A percentile compares a stretch with the other conserved stretches of the same genome.
phyloP scores from a whole-genome alignment of 92 coral and sea anemone genomes.

The Plumapathes pennacea region DNA sequence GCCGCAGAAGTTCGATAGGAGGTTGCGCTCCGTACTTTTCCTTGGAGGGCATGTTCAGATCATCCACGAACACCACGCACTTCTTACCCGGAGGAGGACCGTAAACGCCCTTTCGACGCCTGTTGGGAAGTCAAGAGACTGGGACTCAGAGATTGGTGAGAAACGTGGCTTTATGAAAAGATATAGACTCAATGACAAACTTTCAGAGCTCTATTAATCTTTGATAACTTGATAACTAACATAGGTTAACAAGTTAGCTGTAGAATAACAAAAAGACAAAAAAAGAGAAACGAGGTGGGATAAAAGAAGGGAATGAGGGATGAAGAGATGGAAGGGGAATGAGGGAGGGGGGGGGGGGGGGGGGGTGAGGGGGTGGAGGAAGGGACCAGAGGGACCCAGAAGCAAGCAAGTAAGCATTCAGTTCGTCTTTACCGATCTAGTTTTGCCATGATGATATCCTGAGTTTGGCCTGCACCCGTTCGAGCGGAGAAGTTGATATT shows the following conservation, averaged over 20 bases:
- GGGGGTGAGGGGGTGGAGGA: too few relatives aligned
- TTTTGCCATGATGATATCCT: constrained; percentile 97
- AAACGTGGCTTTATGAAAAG: too few relatives aligned
- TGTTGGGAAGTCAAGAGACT: neutral
- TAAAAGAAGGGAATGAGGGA: too few relatives aligned
- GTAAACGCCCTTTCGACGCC: constrained; percentile 98
- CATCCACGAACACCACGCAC: constrained; percentile 97
- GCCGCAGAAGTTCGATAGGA: constrained; percentile 90
- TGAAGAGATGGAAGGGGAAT: too few relatives aligned
- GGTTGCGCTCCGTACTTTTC: constrained; percentile 99
- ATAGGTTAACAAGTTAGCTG: too few relatives aligned
- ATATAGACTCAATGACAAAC: neutral
- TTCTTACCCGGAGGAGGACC: constrained; percentile 99
- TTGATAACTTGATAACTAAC: too few relatives aligned
- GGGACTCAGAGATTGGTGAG: neutral
- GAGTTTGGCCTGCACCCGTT: constrained; percentile 93
- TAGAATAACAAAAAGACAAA: too few relatives aligned
- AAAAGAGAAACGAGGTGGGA: too few relatives aligned
- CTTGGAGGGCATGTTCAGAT: constrained; percentile 97
- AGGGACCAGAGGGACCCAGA: too few relatives aligned
- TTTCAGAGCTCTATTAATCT: too few relatives aligned
- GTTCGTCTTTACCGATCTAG: constrained; percentile 89
- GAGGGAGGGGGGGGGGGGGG: too few relatives aligned
- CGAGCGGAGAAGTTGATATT: constrained; percentile 99
- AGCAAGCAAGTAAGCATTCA: too few relatives aligned